Evolutionary conservation across 2,888 invertebrate species (phyloP), one percentile per base, ranked within the genome.

Genomic region (Trachelus tabidus): DNA sequence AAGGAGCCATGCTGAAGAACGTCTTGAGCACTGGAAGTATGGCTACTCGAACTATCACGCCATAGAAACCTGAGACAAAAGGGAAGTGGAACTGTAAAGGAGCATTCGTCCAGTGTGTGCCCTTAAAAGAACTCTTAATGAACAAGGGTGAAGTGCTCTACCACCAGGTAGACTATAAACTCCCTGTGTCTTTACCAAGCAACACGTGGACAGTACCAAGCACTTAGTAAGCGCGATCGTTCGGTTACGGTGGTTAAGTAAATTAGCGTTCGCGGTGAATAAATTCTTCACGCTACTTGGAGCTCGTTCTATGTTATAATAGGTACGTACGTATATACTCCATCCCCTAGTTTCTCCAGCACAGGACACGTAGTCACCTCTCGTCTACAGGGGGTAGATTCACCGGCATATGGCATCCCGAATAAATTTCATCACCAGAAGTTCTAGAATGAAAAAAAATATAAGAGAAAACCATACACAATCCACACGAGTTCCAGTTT

Each of bases 241-340:
- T 68, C 34, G 84, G 87, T 87, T 84, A 84, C 84, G 86, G 86
- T 83, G 84, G 89, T 89, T 89, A 86, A 81, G 83, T 84, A 86
- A 88, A 89, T 89, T 89, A 86, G 85, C 85, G 83, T 84, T 69
- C 80, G 82, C 79, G 82, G 84, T 83, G 85, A 87, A 89, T 89
- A 89, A 85, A 89, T 89, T 89, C 84, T 87, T 84, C 85, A 86
- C 84, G 87, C 80, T 83, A 81, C 77, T 78, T 82, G 83, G 75
- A 56, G 23, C 56, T 23, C 23, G 23, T 56, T 23, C 56, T 9
- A 2, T 23, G 56, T 6, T 23, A 9, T 23, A 56, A 9, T 23
- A 56, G 56, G 2, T 23, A 40, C 15, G 37, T 4, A 40, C 15
- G 23, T 56, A 9, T 81, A 80, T 76, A 34, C 74, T 15, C 3